Conservation (phyloP, 1,140 invertebrate species). For the Bombus sylvicola region DNA sequence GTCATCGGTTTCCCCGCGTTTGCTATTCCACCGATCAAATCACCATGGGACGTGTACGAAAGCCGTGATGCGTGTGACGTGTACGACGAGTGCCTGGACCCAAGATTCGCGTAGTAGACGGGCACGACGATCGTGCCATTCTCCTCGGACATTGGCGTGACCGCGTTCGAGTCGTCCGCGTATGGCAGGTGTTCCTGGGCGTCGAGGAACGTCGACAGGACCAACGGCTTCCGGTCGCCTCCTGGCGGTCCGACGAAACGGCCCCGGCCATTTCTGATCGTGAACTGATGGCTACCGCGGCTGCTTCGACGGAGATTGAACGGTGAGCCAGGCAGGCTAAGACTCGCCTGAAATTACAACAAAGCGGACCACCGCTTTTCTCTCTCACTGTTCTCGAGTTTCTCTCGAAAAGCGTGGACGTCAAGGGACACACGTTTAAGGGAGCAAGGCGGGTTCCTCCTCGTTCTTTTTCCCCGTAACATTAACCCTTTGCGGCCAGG, state of each 20-base stretch:
- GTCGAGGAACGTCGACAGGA: conserved; percentile 96
- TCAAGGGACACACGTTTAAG: background rate
- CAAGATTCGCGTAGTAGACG: conserved; percentile 92
- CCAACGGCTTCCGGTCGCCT: conserved; percentile 95
- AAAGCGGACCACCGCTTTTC: conserved; percentile 66
- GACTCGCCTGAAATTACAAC: conserved; percentile 89
- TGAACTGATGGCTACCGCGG: conserved; percentile 95
- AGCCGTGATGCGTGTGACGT: conserved; percentile 95
- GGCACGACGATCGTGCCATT: conserved; percentile 97
- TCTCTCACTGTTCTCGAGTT: conserved; percentile 46
- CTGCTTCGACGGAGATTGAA: conserved; percentile 95
- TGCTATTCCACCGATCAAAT: conserved; percentile 88
- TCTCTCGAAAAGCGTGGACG: conserved; percentile 10
- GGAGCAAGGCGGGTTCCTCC: background rate
- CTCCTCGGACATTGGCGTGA: conserved; percentile 98
- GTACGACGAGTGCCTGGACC: conserved; percentile 95
- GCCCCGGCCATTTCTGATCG: conserved; percentile 91
- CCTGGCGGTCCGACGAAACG: conserved; percentile 86
- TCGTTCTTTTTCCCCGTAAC: background rate
- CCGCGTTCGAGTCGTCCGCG: conserved; percentile 98
- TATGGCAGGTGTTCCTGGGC: conserved; percentile 98
- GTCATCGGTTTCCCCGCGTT: conserved; percentile 88
- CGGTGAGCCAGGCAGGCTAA: conserved; percentile 97
- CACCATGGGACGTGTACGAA: conserved; percentile 96
- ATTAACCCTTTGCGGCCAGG: background rate